Conservation (phyloP, 1,140 invertebrate genomes). For the Caenorhabditis tropicalis region DNA sequence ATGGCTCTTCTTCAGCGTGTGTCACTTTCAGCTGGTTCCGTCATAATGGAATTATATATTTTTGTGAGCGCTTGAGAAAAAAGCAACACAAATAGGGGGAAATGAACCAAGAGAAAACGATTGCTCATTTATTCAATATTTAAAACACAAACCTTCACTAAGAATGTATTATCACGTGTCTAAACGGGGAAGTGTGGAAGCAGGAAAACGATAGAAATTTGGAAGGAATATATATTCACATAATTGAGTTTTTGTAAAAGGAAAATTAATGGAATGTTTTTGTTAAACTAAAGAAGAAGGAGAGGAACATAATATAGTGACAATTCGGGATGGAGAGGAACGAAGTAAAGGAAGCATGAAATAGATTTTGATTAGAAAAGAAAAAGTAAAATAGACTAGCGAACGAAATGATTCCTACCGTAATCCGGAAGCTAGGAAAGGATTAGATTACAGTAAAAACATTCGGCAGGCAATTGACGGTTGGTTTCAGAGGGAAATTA, state of each 20-base stretch:
- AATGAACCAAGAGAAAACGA: background rate
- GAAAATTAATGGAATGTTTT: conserved; percentile 18
- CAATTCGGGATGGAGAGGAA: background rate
- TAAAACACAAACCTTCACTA: conserved; percentile 2
- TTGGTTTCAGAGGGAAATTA: background rate
- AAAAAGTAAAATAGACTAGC: background rate
- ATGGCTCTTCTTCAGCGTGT: background rate
- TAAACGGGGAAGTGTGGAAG: background rate
- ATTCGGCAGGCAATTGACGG: conserved; percentile 10
- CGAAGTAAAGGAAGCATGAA: background rate
- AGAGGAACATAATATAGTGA: background rate
- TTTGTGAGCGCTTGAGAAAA: background rate
- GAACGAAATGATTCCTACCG: background rate
- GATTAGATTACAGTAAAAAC: background rate
- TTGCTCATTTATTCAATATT: conserved; percentile 7
- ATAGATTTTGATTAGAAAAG: background rate
- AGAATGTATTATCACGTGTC: background rate
- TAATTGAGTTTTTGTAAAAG: background rate
- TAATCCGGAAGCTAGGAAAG: too few relatives aligned
- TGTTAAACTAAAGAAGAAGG: background rate
- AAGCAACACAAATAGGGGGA: background rate
- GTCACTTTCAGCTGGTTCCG: conserved; percentile 10
- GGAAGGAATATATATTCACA: conserved; percentile 33
- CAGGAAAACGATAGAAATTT: background rate
- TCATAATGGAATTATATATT: background rate